Conservation (phyloP, 2,113 vertebrate species). For the Antidorcas marsupialis region DNA sequence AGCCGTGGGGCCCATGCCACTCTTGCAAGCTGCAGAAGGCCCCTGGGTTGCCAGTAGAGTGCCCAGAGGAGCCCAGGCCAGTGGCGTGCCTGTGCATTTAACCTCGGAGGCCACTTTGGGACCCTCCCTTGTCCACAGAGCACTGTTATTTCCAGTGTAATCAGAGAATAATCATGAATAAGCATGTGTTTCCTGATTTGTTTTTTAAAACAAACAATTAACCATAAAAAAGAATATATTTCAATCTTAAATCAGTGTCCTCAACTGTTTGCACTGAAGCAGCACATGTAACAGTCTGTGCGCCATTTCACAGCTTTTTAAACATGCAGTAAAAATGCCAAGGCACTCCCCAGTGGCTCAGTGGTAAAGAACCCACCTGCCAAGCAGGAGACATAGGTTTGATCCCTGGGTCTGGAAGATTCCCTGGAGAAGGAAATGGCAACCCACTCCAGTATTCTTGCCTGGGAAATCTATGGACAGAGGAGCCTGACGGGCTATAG, state of each 20-base stretch:
- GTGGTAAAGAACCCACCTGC: background rate
- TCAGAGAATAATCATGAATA: background rate
- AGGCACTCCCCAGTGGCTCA: background rate
- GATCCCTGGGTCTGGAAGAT: background rate
- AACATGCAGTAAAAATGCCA: background rate
- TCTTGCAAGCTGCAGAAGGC: background rate
- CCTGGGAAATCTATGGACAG: background rate
- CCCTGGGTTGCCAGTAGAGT: background rate
- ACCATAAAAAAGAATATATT: background rate
- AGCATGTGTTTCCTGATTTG: background rate
- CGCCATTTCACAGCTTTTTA: background rate
- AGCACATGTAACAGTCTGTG: background rate
- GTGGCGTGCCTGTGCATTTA: rapidly evolving
- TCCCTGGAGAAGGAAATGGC: background rate
- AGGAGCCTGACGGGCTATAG: background rate
- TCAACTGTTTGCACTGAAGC: no score
- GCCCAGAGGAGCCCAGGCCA: background rate
- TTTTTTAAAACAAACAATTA: background rate
- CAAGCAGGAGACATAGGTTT: background rate
- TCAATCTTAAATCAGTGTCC: background rate
- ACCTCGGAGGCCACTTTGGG: background rate
- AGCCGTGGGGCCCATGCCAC: rapidly evolving
- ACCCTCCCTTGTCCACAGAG: rapidly evolving
- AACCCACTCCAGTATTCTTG: background rate
- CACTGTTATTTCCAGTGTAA: background rate